Evolutionary conservation across 1,140 invertebrate species (phyloP).

Genomic region (Ceratina japonica): DNA sequence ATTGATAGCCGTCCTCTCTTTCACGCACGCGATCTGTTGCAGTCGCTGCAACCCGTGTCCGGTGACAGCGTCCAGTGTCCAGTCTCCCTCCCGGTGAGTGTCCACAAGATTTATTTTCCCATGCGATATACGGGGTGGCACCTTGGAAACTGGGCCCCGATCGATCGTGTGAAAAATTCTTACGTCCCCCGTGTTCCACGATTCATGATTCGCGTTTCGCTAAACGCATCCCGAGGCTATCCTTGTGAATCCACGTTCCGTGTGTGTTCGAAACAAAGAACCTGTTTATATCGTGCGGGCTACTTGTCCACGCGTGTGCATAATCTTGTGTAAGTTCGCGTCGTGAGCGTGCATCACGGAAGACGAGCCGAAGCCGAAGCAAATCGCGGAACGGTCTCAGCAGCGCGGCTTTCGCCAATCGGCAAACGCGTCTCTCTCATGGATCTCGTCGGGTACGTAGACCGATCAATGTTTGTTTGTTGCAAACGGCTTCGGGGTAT

Average conservation of each 20-base stretch:
- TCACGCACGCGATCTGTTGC: slow-evolving; percentile 77
- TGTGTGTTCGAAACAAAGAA: too few relatives aligned
- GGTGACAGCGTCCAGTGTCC: slow-evolving; percentile 78
- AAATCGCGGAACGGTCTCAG: background rate
- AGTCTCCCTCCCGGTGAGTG: slow-evolving; percentile 76
- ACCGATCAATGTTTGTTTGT: background rate
- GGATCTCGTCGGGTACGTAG: slow-evolving; percentile 34
- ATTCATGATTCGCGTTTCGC: background rate
- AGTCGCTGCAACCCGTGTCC: slow-evolving; percentile 76
- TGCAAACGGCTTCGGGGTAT: background rate
- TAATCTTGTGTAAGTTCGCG: too few relatives aligned
- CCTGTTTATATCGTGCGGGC: too few relatives aligned
- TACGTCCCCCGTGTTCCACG: background rate
- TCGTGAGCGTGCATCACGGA: background rate
- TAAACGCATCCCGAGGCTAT: background rate
- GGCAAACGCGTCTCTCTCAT: background rate
- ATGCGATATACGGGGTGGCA: slow-evolving; percentile 72
- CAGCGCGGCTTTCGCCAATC: background rate
- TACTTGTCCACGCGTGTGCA: too few relatives aligned
- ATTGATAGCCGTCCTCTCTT: slow-evolving; percentile 78
- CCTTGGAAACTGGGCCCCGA: slow-evolving; percentile 61
- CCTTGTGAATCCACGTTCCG: background rate
- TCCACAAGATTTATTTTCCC: slow-evolving; percentile 79
- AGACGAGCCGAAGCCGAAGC: background rate
- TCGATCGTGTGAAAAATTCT: background rate